A percentile compares a stretch with the other conserved stretches of the same genome.
These are phyloP conservation scores for Triplophysa dalaica DNA, from an alignment of 2,113 vertebrate species.

Conservation along the genomic window DNA sequence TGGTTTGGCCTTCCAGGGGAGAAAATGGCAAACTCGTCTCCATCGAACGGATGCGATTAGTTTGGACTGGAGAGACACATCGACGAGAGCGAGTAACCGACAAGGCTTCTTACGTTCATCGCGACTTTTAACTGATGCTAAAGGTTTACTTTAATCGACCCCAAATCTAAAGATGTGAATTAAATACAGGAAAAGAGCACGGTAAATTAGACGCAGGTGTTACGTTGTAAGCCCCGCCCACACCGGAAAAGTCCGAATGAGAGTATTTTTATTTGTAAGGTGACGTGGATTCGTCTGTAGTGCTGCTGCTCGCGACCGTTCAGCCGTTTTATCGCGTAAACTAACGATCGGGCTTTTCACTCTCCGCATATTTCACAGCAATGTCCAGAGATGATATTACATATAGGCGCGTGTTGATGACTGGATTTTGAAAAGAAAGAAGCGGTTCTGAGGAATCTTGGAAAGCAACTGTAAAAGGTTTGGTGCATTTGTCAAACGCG, in stretches of 20 bases:
- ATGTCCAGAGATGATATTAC: slow-evolving; percentile 33
- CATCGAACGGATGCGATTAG: slow-evolving; percentile 55
- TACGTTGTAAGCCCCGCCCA: slow-evolving; percentile 62
- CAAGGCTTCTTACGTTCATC: not conserved
- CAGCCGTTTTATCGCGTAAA: not conserved
- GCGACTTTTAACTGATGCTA: not conserved
- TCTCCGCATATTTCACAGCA: not conserved
- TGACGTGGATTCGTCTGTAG: slow-evolving; percentile 71
- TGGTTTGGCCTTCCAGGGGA: slow-evolving; percentile 36
- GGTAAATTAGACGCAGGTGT: slow-evolving; percentile 40
- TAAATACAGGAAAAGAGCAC: not conserved
- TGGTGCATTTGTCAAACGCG: slow-evolving; percentile 31
- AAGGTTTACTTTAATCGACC: not conserved
- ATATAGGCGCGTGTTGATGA: not conserved
- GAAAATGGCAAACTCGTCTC: not conserved
- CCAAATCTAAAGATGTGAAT: not conserved
- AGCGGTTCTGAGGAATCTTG: slow-evolving; percentile 40
- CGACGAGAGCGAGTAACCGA: not conserved
- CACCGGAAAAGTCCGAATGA: slow-evolving; percentile 66
- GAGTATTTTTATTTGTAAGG: slow-evolving; percentile 68
- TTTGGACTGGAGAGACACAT: not conserved
- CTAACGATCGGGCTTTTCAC: not conserved
- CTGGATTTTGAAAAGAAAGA: slow-evolving; percentile 33
- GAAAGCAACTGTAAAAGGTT: slow-evolving; percentile 32
- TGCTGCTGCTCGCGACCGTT: not conserved